Evolutionary conservation across 2,888 invertebrate genomes (phyloP).

Genomic region (Pomacea canaliculata): DNA sequence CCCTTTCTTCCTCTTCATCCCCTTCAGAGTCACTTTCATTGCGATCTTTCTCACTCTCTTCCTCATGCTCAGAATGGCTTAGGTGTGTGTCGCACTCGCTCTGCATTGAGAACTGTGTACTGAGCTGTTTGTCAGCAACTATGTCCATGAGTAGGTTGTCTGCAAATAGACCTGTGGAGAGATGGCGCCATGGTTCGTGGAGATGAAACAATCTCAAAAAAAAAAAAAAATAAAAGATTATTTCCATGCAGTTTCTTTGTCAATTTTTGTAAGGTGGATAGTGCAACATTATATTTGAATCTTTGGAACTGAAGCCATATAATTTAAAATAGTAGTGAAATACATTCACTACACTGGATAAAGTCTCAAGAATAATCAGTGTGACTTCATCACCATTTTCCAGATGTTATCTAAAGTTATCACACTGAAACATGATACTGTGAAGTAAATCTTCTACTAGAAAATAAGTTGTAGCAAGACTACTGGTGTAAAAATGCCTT

Average conservation of each 20-base stretch:
- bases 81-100: constrained; percentile 40
- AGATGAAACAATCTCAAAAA: background rate
- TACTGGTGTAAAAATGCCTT: too few relatives aligned
- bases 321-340: too few relatives aligned
- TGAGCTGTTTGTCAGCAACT: constrained; percentile 53
- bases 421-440: too few relatives aligned
- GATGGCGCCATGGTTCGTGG: background rate
- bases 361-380: too few relatives aligned
- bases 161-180: constrained; percentile 41
- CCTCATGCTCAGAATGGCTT: constrained; percentile 42
- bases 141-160: constrained; percentile 46
- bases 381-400: too few relatives aligned
- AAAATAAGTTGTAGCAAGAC: too few relatives aligned
- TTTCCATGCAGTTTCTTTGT: background rate
- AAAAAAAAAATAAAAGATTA: background rate
- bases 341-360: too few relatives aligned
- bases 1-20: constrained; percentile 33
- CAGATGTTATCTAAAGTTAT: too few relatives aligned
- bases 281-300: too few relatives aligned
- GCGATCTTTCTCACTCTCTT: constrained; percentile 35
- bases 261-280: too few relatives aligned
- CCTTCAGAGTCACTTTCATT: constrained; percentile 41
- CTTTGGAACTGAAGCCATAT: too few relatives aligned
- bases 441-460: too few relatives aligned
- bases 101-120: constrained; percentile 33